phyloP scores from a whole-genome alignment of 2,113 vertebrate species.

The Vanacampus margaritifer region DNA sequence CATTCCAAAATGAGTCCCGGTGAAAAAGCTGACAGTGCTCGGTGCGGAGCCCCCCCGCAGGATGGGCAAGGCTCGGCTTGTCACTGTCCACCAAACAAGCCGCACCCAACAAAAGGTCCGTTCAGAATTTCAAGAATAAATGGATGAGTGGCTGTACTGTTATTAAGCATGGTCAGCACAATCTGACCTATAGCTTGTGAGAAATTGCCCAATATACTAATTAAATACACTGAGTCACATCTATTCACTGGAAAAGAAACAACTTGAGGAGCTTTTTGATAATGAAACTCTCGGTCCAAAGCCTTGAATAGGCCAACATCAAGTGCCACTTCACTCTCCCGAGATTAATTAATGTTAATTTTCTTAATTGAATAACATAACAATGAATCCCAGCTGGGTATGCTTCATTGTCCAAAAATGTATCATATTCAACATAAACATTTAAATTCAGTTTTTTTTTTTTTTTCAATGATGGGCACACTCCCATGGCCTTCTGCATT shows the following conservation, averaged over 20 bases:
- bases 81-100: constrained; percentile 23
- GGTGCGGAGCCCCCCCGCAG: not conserved
- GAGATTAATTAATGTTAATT: constrained; percentile 19
- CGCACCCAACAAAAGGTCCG: constrained; percentile 34
- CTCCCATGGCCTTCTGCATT: no score
- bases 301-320: constrained; percentile 42
- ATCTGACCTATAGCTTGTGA: constrained; percentile 13
- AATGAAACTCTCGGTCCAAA: constrained; percentile 27
- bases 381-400: constrained; percentile 8
- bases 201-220: not conserved
- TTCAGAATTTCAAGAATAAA: constrained; percentile 33
- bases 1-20: not conserved
- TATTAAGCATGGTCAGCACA: constrained; percentile 18
- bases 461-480: no score
- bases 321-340: constrained; percentile 27
- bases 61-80: constrained; percentile 10
- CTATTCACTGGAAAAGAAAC: constrained; percentile 2
- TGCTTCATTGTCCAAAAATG: no score
- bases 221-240: constrained; percentile 12
- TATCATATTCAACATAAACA: no score
- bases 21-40: constrained; percentile 36
- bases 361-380: constrained; percentile 51
- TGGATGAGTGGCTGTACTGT: constrained; percentile 23
- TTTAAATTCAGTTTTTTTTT: no score
- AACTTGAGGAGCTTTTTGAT: constrained; percentile 25